Conservation (phyloP, 2,888 invertebrate genomes). For the Alloscopus bannaensis region DNA sequence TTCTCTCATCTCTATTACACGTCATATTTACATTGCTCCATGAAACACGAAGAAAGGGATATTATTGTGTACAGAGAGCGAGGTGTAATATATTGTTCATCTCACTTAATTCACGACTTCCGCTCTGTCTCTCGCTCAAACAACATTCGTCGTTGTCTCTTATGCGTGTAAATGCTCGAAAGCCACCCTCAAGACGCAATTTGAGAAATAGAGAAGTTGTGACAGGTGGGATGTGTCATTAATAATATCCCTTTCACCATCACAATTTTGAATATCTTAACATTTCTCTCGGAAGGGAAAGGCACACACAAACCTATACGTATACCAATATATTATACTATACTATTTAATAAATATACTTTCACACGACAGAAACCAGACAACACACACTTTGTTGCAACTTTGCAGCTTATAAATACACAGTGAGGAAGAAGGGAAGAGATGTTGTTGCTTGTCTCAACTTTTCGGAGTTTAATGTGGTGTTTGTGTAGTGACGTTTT, state of each 20-base stretch:
- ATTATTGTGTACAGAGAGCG: too few species aligned
- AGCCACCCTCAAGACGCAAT: conserved; percentile 52
- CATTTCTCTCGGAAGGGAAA: conserved; percentile 11
- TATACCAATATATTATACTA: too few species aligned
- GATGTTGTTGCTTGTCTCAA: conserved; percentile 44
- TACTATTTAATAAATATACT: too few species aligned
- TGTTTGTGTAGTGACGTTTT: not conserved
- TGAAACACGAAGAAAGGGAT: conserved; percentile 39
- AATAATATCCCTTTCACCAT: conserved; percentile 59
- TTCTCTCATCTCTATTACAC: conserved; percentile 15
- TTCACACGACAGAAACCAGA: conserved; percentile 22
- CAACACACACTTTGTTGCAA: conserved; percentile 25
- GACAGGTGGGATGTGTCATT: conserved; percentile 65
- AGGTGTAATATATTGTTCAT: too few species aligned
- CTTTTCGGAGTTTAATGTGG: not conserved
- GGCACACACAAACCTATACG: conserved; percentile 28
- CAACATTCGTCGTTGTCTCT: too few species aligned
- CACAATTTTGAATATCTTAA: conserved; percentile 38
- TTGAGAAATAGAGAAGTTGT: conserved; percentile 61
- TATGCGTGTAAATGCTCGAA: conserved; percentile 8
- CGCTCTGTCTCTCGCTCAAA: conserved; percentile 22
- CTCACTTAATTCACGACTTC: conserved; percentile 45
- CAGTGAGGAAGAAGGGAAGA: conserved; percentile 13
- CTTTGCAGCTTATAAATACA: not conserved
- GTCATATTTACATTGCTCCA: conserved; percentile 37